Evolutionary conservation across 2,113 vertebrate genomes (phyloP), one percentile per base, ranked within the genome.

Genomic region (Narcine bancroftii): DNA sequence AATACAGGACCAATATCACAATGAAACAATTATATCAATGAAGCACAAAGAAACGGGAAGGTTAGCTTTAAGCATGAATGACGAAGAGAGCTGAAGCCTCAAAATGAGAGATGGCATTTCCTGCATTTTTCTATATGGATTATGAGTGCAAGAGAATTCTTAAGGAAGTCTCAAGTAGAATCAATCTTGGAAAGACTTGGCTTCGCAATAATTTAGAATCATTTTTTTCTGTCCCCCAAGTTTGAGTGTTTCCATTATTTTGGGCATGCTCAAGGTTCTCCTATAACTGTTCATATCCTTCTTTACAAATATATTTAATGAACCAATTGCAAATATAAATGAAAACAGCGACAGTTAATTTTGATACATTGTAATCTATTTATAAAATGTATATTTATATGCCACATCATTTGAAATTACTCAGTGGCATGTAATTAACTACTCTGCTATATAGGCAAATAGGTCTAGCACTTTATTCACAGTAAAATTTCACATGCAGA

Each of bases 291-390:
- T 60, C 56, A 63, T 87, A 56, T 87, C 50, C 83, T 60, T 56
- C 83, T 87, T 60, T 87, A 36, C 83, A 87, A 47, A 45, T 56
- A 53, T 87, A 87, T 36, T 87, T 87, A 60, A 87, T 63, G 83
- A 53, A 6, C 24, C 17, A 36, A n/a, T 63, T 60, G 29, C 53
- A 87, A 36, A 2, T 33, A 60, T n/a, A 36, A 63, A 53, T 21
- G 53, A 6, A 36, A 36, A n/a, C 6, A 60, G 45, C 76, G 7
- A 79, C 42, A 79, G 42, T 45, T 79, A 19, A 9, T 79, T 79
- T 79, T 79, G 6, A 79, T 26, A 24, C 26, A 47, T 26, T 53
- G 45, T 79, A 47, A 79, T 53, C 47, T 24, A 69, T 53, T 50
- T 81, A 11, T 53, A 50, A 81, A 81, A 24, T 24, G 10, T 50